phyloP scores from a whole-genome alignment of 2,113 vertebrate species.

The Sinocyclocheilus rhinocerous region DNA sequence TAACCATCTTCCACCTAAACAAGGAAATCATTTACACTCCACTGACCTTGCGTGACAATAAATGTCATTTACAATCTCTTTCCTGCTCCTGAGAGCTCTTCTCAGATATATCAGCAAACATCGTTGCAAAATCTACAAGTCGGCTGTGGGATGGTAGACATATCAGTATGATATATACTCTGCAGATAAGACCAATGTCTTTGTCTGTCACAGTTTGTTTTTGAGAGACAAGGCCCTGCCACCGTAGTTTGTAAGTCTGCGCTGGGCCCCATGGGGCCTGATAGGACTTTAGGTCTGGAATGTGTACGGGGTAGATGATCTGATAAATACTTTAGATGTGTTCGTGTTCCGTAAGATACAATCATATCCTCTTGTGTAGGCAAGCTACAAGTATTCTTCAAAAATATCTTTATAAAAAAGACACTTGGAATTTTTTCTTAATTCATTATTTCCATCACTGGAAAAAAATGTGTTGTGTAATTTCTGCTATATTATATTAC shows the following conservation, averaged over 20 bases:
- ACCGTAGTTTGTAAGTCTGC: constrained; percentile 17
- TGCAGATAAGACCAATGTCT: constrained; percentile 53
- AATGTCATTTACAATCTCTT: constrained; percentile 23
- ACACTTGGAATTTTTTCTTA: background rate
- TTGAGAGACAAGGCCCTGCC: constrained; percentile 4
- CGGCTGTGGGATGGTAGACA: constrained; percentile 46
- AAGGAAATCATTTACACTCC: constrained; percentile 4
- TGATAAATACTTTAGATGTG: constrained; percentile 22
- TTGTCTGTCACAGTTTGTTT: constrained; percentile 44
- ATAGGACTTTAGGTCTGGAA: constrained; percentile 24
- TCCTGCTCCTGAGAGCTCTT: constrained; percentile 11
- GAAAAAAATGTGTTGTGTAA: background rate
- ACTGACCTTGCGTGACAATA: constrained; percentile 44
- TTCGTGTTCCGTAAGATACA: constrained; percentile 6
- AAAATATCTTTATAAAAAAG: background rate
- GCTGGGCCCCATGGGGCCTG: background rate
- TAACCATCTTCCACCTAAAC: background rate
- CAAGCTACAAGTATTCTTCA: constrained; percentile 1
- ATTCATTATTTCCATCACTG: background rate
- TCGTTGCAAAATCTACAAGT: constrained; percentile 31
- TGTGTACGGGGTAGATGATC: constrained; percentile 23
- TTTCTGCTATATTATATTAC: background rate
- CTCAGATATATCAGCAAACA: constrained; percentile 33
- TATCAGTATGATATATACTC: constrained; percentile 39
- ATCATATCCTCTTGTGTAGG: background rate